Conservation (phyloP, 2,888 invertebrate species). For the Ethmia dodecea region DNA sequence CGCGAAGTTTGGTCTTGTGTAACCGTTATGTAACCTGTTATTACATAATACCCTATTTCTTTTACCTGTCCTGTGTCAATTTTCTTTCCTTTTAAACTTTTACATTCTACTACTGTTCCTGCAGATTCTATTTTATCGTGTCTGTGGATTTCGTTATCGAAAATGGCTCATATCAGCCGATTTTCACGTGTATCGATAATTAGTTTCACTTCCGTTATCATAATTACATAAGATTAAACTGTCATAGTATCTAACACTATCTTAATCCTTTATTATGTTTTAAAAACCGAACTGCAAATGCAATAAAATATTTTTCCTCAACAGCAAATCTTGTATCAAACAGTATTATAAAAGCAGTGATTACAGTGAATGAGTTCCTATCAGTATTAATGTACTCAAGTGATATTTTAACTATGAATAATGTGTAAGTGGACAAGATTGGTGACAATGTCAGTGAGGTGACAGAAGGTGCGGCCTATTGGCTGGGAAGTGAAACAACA, state of each 20-base stretch:
- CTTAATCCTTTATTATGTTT: slow-evolving; percentile 34
- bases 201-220: slow-evolving; percentile 13
- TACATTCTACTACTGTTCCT: neutral
- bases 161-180: slow-evolving; percentile 1
- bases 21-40: neutral
- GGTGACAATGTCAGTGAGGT: slow-evolving; percentile 61
- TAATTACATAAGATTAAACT: slow-evolving; percentile 20
- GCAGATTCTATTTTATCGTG: neutral
- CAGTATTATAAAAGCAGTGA: slow-evolving; percentile 35
- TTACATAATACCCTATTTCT: neutral
- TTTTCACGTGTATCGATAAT: slow-evolving; percentile 1
- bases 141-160: neutral
- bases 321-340: slow-evolving; percentile 19
- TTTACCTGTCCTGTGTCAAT: neutral
- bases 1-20: slow-evolving; percentile 21
- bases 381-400: slow-evolving; percentile 47
- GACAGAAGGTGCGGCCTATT: slow-evolving; percentile 43
- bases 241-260: slow-evolving; percentile 39
- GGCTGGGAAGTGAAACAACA: slow-evolving; percentile 52
- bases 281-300: slow-evolving; percentile 13
- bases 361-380: slow-evolving; percentile 19
- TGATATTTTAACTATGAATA: slow-evolving; percentile 27
- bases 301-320: no score
- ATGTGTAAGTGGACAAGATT: slow-evolving; percentile 33
- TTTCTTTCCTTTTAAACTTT: neutral